Evolutionary conservation across 2,888 invertebrate genomes (phyloP), one percentile per base, ranked within the genome.

Genomic region (Cephus pygmeus): DNA sequence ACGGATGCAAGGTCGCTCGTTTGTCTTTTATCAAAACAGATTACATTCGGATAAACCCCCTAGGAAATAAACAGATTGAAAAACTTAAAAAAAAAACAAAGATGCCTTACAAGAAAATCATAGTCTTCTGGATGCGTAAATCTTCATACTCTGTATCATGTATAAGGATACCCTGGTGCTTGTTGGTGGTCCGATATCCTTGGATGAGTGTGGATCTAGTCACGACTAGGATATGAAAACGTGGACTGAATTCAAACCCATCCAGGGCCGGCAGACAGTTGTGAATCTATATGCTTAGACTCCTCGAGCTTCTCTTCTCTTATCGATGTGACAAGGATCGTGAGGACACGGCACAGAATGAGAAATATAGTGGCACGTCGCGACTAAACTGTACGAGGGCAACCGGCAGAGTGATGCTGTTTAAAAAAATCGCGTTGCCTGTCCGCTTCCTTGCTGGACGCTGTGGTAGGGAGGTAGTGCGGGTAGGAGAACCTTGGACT

Each of bases 121-220:
- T 56, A 56, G 23, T 9, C 9, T 56, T 23, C 9, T 56, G 9
- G 56, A 23, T 9, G 23, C 56, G 23, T 56, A 56, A 56, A 23
- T 56, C 56, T 56, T 15, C 1, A 23, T 56, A 23, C 9, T 56
- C 23, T 56, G 56, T 23, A 56, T 9, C 23, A 56, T 23, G 23
- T 2, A 56, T 3, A 56, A 56, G 56, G 56, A 56, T 56, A 15
- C 23, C 1, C 23, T 9, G 9, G 9, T 56, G 56, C 6, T 56
- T 73, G 33, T 79, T 74, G 74, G 77, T 77, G 88, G 93, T 89
- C 90, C 93, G 92, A 91, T 92, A 92, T 94, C 94, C 94, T 93
- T 95, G 95, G 95, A 95, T 95, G 95, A 95, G 95, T 95, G 95
- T 95, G 95, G 95, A 95, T 95, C 95, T 95, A 95, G 95, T 95